phyloP scores from a whole-genome alignment of 2,888 invertebrate species.

The Rhamphomyia laevipes region DNA sequence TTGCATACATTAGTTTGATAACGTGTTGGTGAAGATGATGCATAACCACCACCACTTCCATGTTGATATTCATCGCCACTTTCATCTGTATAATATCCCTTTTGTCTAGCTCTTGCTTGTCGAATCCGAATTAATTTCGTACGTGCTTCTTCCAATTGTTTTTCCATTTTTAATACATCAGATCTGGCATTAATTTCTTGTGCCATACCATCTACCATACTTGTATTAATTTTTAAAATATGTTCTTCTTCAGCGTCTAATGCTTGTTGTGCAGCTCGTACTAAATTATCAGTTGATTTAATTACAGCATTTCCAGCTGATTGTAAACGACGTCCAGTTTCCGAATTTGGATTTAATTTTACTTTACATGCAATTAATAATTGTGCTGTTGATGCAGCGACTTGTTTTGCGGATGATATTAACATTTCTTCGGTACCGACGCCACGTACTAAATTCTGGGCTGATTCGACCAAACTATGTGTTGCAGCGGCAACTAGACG shows the following conservation, averaged over 20 bases:
- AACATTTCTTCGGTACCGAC: slow-evolving; percentile 89
- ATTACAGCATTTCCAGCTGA: slow-evolving; percentile 95
- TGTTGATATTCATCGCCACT: slow-evolving; percentile 46
- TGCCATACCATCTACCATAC: slow-evolving; percentile 94
- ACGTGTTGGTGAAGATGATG: slow-evolving; percentile 20
- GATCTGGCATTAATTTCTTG: slow-evolving; percentile 89
- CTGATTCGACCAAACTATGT: slow-evolving; percentile 94
- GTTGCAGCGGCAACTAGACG: slow-evolving; percentile 94
- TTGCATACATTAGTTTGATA: slow-evolving; percentile 2
- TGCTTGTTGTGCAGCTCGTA: slow-evolving; percentile 85
- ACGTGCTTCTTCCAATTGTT: slow-evolving; percentile 85
- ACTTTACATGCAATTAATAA: slow-evolving; percentile 97
- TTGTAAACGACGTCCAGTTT: slow-evolving; percentile 82
- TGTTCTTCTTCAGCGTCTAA: slow-evolving; percentile 86
- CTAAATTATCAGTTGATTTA: slow-evolving; percentile 93
- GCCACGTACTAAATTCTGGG: slow-evolving; percentile 90
- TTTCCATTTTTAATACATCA: slow-evolving; percentile 87
- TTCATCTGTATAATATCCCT: slow-evolving; percentile 40
- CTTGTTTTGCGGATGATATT: slow-evolving; percentile 91
- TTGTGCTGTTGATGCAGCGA: slow-evolving; percentile 95
- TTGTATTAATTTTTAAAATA: slow-evolving; percentile 75
- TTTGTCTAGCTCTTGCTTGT: slow-evolving; percentile 80
- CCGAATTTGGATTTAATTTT: slow-evolving; percentile 92
- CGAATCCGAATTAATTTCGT: slow-evolving; percentile 81
- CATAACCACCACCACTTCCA: slow-evolving; percentile 20